Conservation (phyloP, 2,113 vertebrate genomes). For the Perccottus glenii region DNA sequence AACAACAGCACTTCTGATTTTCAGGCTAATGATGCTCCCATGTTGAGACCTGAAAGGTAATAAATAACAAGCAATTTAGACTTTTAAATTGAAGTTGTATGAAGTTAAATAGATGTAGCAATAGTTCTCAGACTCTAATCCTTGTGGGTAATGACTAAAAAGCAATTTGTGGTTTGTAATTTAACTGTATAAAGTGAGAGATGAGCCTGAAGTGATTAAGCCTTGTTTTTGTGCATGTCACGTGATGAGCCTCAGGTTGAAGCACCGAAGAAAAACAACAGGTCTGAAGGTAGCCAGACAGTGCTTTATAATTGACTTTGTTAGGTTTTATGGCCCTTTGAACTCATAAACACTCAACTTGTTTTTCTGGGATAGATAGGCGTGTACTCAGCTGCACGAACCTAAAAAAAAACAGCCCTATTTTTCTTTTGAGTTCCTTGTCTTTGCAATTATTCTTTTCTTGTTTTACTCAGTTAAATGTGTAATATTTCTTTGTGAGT, state of each 20-base stretch:
- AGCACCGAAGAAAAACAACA: slow-evolving; percentile 44
- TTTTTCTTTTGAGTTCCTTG: slow-evolving; percentile 16
- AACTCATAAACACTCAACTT: slow-evolving; percentile 59
- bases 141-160: not conserved
- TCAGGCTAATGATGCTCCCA: too few relatives aligned
- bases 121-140: not conserved
- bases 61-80: too few relatives aligned
- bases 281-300: slow-evolving; percentile 58
- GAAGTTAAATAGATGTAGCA: too few relatives aligned
- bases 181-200: slow-evolving; percentile 12
- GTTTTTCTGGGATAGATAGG: slow-evolving; percentile 57
- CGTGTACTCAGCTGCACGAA: slow-evolving; percentile 57
- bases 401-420: slow-evolving; percentile 15
- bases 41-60: too few relatives aligned
- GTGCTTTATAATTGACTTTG: slow-evolving; percentile 50
- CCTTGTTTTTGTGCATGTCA: slow-evolving; percentile 11
- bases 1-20: too few relatives aligned
- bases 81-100: too few relatives aligned
- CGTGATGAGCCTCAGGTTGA: slow-evolving; percentile 12
- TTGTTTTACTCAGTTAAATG: slow-evolving; percentile 27
- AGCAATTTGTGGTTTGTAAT: slow-evolving; percentile 14
- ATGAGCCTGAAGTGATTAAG: not conserved
- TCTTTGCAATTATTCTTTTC: slow-evolving; percentile 10
- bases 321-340: slow-evolving; percentile 67
- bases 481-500: slow-evolving; percentile 20